A percentile compares a stretch with the other conserved stretches of the same genome.
Conservation (phyloP, 2,888 invertebrate species). For the Ischnura elegans region DNA sequence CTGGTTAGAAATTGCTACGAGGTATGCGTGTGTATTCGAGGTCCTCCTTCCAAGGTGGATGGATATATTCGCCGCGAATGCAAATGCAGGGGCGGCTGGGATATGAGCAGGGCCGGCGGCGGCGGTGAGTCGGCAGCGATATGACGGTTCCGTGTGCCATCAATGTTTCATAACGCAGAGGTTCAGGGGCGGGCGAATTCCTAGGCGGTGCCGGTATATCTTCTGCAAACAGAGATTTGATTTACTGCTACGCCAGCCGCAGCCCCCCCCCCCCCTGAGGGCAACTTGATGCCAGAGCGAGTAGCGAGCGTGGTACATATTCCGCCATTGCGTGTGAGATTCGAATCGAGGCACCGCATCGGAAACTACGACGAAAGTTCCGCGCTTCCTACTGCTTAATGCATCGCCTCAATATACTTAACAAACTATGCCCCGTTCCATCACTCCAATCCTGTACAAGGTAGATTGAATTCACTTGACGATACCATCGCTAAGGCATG, state of each 20-base stretch:
- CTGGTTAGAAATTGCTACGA: neutral
- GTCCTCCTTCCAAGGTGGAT: neutral
- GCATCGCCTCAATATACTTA: neutral
- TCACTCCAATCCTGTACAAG: too few species aligned
- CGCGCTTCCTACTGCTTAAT: neutral
- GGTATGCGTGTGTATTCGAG: neutral
- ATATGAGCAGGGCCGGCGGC: too few species aligned
- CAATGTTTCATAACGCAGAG: constrained; percentile 40
- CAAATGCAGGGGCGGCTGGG: neutral
- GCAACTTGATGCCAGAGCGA: neutral
- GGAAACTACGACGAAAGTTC: neutral
- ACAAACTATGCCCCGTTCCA: neutral
- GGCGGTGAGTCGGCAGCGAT: constrained; percentile 5
- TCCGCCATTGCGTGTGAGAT: neutral
- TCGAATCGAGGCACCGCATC: neutral
- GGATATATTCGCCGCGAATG: constrained; percentile 4
- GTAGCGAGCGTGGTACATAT: neutral
- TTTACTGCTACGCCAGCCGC: constrained; percentile 18
- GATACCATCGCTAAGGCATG: too few species aligned
- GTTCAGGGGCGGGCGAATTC: neutral
- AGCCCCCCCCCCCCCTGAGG: neutral
- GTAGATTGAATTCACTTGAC: too few species aligned
- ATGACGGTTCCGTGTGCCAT: neutral
- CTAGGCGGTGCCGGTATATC: neutral
- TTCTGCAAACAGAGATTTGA: constrained; percentile 49